phyloP scores from a whole-genome alignment of 2,797 vertebrate genomes.

The Chlorospingus flavigularis region DNA sequence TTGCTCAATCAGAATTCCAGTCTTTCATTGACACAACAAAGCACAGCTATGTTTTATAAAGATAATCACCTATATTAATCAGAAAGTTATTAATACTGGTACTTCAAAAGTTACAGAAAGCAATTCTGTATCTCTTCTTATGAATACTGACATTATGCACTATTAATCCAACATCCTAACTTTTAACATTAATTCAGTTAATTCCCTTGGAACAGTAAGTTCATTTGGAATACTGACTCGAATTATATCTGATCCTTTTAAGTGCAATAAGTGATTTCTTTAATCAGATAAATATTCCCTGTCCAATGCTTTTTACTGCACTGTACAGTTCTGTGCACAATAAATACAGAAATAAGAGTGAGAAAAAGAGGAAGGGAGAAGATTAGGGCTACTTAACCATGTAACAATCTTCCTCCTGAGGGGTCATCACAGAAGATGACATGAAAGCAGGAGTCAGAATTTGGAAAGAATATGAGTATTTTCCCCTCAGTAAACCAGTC shows the following conservation, averaged over 20 bases:
- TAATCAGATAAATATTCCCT: neutral
- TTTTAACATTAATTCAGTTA: neutral
- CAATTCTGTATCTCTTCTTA: neutral
- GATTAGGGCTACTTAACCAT: neutral
- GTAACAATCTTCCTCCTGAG: neutral
- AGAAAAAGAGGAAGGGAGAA: neutral
- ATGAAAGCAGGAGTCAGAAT: neutral
- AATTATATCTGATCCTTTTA: neutral
- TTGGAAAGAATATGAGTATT: neutral
- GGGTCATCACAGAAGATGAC: neutral
- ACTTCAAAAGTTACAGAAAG: neutral
- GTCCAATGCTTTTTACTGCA: neutral
- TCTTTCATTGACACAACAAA: neutral
- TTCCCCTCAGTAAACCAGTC: neutral
- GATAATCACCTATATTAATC: neutral
- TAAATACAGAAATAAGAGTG: neutral
- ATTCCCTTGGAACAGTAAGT: neutral
- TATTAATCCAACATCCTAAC: neutral
- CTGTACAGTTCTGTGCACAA: neutral
- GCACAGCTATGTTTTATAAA: neutral
- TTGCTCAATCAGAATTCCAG: neutral
- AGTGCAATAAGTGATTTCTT: neutral
- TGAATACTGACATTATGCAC: neutral
- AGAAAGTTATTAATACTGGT: neutral
- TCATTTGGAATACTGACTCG: neutral